phyloP scores from a whole-genome alignment of 2,797 vertebrate genomes.

The Hydrophis major region DNA sequence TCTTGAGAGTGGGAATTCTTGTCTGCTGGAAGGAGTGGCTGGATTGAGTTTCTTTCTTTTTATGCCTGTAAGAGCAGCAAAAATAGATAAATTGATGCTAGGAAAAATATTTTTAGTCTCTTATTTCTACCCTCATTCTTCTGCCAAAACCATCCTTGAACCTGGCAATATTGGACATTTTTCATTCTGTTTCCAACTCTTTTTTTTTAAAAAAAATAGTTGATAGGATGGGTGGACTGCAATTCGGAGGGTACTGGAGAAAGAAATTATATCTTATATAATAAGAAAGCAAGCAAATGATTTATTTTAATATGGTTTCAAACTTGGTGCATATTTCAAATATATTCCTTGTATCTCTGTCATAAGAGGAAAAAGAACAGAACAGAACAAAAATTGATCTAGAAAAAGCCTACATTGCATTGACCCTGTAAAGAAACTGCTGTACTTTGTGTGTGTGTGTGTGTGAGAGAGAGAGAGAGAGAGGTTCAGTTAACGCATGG shows the following conservation, averaged over 20 bases:
- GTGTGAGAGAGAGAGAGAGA: no score
- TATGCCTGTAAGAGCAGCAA: neutral
- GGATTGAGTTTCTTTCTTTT: neutral
- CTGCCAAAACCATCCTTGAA: neutral
- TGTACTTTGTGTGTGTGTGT: neutral
- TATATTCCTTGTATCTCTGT: neutral
- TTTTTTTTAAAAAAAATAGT: neutral
- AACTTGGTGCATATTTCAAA: neutral
- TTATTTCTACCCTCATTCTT: neutral
- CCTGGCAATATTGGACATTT: neutral
- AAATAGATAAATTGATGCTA: neutral
- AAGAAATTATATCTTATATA: neutral
- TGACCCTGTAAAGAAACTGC: neutral
- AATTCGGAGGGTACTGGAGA: neutral
- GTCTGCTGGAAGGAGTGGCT: neutral
- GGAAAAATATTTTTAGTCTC: neutral
- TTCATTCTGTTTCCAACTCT: neutral
- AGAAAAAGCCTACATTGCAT: neutral
- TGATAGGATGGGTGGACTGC: neutral
- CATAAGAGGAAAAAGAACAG: neutral
- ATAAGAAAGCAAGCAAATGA: neutral
- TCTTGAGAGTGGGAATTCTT: neutral
- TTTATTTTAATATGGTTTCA: neutral
- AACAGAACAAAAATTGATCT: neutral
- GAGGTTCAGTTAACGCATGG: no score